Base-by-base conservation (phyloP, 2,113 vertebrate species). In the Bubalus kerabau region DNA sequence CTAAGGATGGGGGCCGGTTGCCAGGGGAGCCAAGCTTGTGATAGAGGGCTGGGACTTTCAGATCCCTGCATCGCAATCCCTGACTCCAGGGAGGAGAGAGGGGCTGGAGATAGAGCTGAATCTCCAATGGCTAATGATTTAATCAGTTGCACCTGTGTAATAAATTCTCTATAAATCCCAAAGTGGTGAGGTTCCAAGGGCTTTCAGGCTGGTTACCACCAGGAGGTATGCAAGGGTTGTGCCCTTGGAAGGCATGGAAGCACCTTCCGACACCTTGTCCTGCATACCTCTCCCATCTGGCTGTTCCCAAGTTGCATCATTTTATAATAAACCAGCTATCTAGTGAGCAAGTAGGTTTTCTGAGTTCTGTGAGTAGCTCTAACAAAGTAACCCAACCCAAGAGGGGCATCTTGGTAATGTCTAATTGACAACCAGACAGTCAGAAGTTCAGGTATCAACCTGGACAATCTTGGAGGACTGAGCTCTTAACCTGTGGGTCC, bases 21-120 rank as follows among this genome's bases (percentile, higher is more conserved):
- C n/a, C 7, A 56, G 32, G 81, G 23, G 32, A 16, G 7, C 13
- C 52, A 5, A 40, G 52, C 52, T 56, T 26, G 13, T 23, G n/a
- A 26, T 16, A 9, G 52, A 56, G 12, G 50, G 52, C 14, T 36
- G 81, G 81, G n/a, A 26, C 32, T 56, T 54, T 24, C 21, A 52
- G 80, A 80, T 50, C 17, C 48, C 24, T 1, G 0, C 10, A 32
- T 52, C 6, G 0, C 17, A n/a, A 13, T 2, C 48, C 30, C 80
- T 54, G 81, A 56, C 52, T 36, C 52, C n/a, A 56, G 81, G 52
- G 52, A 40, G 52, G n/a, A 54, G 32, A 40, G 81, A 40, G 52
- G 21, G 32, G 23, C 81, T 40, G 21, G 12, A 36, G 21, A 5
- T 8, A 36, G 32, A 9, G 4, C 7, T 21, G 19, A 56, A 26